Conservation (phyloP, 1,140 invertebrate genomes). For the Papilio aristodemus region DNA sequence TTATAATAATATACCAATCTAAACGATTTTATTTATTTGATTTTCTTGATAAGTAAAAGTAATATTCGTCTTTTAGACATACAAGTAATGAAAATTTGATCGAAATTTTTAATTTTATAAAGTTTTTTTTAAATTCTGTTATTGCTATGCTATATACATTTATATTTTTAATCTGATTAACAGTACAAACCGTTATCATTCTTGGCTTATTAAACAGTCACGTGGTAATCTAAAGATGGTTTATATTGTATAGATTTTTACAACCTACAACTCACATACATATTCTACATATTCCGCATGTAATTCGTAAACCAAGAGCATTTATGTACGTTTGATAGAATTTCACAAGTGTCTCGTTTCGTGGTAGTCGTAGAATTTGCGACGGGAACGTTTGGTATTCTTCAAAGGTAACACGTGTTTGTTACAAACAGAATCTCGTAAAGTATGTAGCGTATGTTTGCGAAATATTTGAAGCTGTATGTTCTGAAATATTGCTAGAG, state of each 20-base stretch:
- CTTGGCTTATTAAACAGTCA: too few relatives aligned
- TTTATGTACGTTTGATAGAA: not conserved
- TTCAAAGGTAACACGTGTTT: constrained; percentile 41
- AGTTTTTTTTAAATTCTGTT: too few relatives aligned
- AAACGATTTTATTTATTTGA: not conserved
- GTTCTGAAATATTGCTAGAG: constrained; percentile 44
- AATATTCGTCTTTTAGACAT: too few relatives aligned
- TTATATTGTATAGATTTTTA: too few relatives aligned
- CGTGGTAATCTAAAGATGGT: too few relatives aligned
- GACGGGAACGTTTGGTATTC: constrained; percentile 49
- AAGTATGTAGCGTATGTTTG: constrained; percentile 48
- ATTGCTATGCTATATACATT: too few relatives aligned
- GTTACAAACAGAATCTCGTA: constrained; percentile 36
- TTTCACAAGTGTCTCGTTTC: constrained; percentile 29
- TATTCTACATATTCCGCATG: not conserved
- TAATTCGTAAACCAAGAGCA: not conserved
- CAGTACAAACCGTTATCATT: too few relatives aligned
- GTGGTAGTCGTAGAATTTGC: constrained; percentile 27
- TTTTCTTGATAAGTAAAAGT: too few relatives aligned
- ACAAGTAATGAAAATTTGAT: too few relatives aligned
- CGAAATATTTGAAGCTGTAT: constrained; percentile 48
- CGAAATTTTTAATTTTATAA: too few relatives aligned
- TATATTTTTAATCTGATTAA: too few relatives aligned
- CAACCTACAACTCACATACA: too few relatives aligned
- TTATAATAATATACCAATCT: not conserved